Evolutionary conservation across 2,113 vertebrate species (phyloP).

Genomic region (Nothocercus nigrocapillus): DNA sequence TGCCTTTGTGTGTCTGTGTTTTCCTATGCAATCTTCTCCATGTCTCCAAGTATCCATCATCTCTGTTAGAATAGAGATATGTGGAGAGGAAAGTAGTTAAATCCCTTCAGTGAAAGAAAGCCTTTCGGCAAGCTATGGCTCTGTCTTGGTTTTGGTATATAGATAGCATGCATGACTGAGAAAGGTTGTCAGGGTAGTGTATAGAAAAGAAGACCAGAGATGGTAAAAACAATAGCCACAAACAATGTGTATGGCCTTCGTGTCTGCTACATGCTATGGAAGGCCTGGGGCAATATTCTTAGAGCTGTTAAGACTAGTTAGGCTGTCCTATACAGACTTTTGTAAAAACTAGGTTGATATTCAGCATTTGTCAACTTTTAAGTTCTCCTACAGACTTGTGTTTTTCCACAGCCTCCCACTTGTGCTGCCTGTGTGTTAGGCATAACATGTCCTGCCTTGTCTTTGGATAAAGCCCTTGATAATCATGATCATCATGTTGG

Average conservation of each 20-base stretch:
- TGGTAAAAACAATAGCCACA: not conserved
- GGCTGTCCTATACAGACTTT: not conserved
- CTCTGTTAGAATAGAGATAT: not conserved
- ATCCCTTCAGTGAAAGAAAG: not conserved
- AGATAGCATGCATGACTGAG: not conserved
- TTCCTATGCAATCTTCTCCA: fast-evolving
- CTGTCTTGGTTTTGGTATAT: not conserved
- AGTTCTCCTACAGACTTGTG: not conserved
- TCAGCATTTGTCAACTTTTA: too few species aligned
- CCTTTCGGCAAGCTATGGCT: not conserved
- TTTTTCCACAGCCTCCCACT: not conserved
- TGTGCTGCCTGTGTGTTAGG: not conserved
- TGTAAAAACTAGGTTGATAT: too few species aligned
- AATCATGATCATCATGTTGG: not conserved
- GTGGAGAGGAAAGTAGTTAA: not conserved
- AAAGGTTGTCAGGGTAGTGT: not conserved
- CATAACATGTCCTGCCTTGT: not conserved
- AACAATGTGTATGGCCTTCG: not conserved
- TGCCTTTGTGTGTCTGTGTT: not conserved
- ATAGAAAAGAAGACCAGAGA: not conserved
- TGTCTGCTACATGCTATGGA: not conserved
- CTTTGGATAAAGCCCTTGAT: not conserved
- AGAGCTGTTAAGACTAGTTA: not conserved
- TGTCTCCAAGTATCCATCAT: not conserved
- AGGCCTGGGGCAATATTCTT: not conserved